phyloP scores from a whole-genome alignment of 1,140 invertebrate species.

The Dendrolimus punctatus region DNA sequence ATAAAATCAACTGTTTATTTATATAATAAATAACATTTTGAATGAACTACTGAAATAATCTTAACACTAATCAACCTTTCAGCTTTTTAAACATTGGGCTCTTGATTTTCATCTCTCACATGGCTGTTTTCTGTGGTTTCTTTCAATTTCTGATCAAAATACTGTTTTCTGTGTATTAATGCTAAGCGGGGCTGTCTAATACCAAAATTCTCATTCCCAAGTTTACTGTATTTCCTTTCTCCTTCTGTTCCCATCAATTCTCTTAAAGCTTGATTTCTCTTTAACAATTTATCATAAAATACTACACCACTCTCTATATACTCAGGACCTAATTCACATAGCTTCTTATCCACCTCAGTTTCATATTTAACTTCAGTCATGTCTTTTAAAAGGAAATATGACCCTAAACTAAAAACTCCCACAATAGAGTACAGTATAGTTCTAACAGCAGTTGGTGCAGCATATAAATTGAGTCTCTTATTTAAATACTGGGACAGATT shows the following conservation, averaged over 20 bases:
- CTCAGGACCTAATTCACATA: constrained; percentile 73
- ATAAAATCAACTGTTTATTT: no score
- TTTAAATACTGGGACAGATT: constrained; percentile 68
- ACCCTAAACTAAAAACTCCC: constrained; percentile 71
- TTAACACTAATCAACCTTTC: no score
- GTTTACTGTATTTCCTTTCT: constrained; percentile 73
- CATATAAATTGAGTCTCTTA: constrained; percentile 71
- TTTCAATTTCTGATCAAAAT: constrained; percentile 70
- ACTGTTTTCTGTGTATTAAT: constrained; percentile 75
- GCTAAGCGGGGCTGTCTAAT: constrained; percentile 77
- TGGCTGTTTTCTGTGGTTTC: constrained; percentile 11
- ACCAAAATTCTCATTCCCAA: constrained; percentile 80
- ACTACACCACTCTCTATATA: constrained; percentile 82
- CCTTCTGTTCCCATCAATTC: constrained; percentile 75
- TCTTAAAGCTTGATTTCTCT: constrained; percentile 81
- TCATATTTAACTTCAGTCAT: constrained; percentile 75
- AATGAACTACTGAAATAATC: no score
- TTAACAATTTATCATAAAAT: constrained; percentile 81
- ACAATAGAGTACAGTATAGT: constrained; percentile 73
- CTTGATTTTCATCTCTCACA: not conserved
- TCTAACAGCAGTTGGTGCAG: constrained; percentile 65
- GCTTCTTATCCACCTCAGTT: constrained; percentile 72
- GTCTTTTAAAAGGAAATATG: constrained; percentile 79
- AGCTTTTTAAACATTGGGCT: not conserved
- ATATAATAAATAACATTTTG: no score